Conservation (phyloP, 2,113 vertebrate genomes). For the Hypanus sabinus region DNA sequence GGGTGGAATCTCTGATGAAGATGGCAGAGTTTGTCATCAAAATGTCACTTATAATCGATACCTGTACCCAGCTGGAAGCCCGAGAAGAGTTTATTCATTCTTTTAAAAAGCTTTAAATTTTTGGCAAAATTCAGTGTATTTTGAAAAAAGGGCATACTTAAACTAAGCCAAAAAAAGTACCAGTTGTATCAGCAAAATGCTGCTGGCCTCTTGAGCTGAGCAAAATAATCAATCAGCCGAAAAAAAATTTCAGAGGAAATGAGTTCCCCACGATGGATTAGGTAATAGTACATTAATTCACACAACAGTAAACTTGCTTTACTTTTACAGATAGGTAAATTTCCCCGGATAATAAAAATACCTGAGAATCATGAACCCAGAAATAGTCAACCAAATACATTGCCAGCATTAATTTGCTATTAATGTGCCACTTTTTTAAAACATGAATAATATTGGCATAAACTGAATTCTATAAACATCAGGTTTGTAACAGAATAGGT, state of each 20-base stretch:
- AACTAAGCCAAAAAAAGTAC: not conserved
- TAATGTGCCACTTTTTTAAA: conserved; percentile 41
- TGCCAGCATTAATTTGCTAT: conserved; percentile 41
- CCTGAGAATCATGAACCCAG: conserved; percentile 26
- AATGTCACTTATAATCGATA: too few species aligned
- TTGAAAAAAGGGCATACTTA: not conserved
- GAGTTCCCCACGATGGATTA: conserved; percentile 3
- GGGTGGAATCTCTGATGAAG: too few species aligned
- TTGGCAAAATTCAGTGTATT: not conserved
- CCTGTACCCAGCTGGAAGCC: too few species aligned
- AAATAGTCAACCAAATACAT: conserved; percentile 40
- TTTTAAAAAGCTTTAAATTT: not conserved
- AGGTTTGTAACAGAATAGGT: conserved; percentile 38
- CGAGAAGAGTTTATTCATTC: not conserved
- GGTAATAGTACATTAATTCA: conserved; percentile 38
- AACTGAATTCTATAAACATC: conserved; percentile 42
- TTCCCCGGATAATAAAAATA: conserved; percentile 28
- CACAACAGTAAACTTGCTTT: conserved; percentile 35
- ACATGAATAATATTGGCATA: not conserved
- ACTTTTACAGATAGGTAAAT: not conserved
- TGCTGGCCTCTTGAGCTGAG: not conserved
- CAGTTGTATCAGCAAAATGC: not conserved
- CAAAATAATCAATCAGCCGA: conserved; percentile 30
- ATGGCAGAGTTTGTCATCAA: too few species aligned
- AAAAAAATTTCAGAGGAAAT: conserved; percentile 8